phyloP scores from a whole-genome alignment of 2,797 vertebrate genomes.

The Helostoma temminkii region DNA sequence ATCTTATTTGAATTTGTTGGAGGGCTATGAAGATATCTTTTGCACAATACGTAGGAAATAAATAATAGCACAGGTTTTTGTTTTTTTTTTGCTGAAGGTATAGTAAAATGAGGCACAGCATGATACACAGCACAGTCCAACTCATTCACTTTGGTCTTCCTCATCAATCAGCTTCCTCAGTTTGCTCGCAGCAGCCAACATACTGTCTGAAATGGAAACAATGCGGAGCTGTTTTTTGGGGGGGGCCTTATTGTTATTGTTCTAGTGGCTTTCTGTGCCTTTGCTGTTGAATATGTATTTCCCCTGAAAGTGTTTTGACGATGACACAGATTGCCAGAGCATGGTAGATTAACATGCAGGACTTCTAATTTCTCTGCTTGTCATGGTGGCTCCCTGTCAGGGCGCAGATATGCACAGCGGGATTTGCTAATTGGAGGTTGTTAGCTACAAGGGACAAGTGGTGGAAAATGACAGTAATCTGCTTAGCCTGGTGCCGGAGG shows the following conservation, averaged over 20 bases:
- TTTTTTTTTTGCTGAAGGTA: constrained; percentile 29
- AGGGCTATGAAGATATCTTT: constrained; percentile 9
- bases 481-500: constrained; percentile 85
- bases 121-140: constrained; percentile 16
- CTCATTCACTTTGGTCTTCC: constrained; percentile 18
- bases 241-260: constrained; percentile 61
- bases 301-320: constrained; percentile 76
- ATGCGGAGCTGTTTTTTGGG: constrained; percentile 54
- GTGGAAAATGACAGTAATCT: constrained; percentile 89
- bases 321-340: constrained; percentile 82
- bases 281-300: constrained; percentile 76
- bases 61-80: constrained; percentile 1
- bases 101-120: constrained; percentile 11
- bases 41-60: constrained; percentile 11
- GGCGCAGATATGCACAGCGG: constrained; percentile 83
- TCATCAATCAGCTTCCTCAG: constrained; percentile 36
- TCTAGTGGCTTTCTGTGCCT: constrained; percentile 54
- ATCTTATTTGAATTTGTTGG: constrained; percentile 14
- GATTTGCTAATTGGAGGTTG: constrained; percentile 90
- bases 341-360: constrained; percentile 84
- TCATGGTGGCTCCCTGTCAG: constrained; percentile 86
- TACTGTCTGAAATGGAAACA: constrained; percentile 45
- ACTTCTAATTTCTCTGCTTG: constrained; percentile 87
- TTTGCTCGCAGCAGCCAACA: constrained; percentile 46
- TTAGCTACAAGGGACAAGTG: constrained; percentile 89